Percentiles rank a stretch among this genome's conserved stretches.
Evolutionary conservation across 2,888 invertebrate species (phyloP).

Genomic region (Phragmatobia fuliginosa): DNA sequence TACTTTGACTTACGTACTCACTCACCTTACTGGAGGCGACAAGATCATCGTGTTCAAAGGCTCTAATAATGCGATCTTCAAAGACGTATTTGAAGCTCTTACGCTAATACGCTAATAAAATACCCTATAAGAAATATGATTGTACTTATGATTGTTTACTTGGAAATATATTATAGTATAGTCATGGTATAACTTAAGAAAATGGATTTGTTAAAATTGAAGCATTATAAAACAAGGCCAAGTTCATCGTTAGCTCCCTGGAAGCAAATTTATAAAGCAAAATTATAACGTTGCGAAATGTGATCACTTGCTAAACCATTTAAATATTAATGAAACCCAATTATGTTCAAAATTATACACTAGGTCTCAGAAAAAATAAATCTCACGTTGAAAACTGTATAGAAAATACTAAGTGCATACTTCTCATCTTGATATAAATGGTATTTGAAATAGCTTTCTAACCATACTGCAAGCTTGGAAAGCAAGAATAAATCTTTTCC

Average conservation of each 20-base stretch:
- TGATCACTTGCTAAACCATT: background rate
- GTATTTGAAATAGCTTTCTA: background rate
- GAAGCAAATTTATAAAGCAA: background rate
- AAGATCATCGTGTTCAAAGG: conserved; percentile 31
- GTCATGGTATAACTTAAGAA: too few species aligned
- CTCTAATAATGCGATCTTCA: conserved; percentile 30
- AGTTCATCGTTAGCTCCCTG: too few species aligned
- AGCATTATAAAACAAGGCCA: too few species aligned
- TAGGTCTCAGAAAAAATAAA: background rate
- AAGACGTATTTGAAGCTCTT: conserved; percentile 14
- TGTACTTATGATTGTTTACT: too few species aligned
- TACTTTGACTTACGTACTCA: conserved; percentile 26
- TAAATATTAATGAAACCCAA: background rate
- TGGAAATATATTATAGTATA: too few species aligned
- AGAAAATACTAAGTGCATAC: background rate
- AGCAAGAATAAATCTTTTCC: background rate
- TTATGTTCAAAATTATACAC: background rate
- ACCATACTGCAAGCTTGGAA: background rate
- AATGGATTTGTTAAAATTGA: too few species aligned
- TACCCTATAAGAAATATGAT: background rate
- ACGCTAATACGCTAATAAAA: background rate
- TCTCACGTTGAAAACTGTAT: background rate
- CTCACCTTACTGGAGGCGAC: conserved; percentile 24
- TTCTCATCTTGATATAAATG: background rate
- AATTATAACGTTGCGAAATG: too few species aligned